phyloP scores from a whole-genome alignment of 2,113 vertebrate genomes.

The Nymphicus hollandicus region DNA sequence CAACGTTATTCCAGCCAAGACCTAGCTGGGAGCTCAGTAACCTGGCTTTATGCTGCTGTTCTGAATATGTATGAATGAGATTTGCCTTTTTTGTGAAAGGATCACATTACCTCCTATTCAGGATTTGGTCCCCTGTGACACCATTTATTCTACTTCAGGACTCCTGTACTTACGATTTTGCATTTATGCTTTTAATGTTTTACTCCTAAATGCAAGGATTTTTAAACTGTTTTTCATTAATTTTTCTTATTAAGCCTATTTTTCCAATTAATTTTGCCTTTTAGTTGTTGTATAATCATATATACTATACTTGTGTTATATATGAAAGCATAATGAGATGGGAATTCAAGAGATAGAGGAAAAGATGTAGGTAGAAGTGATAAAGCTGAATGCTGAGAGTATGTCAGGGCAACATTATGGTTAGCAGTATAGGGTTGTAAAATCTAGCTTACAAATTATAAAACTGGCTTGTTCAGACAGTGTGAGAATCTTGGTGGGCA shows the following conservation, averaged over 20 bases:
- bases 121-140: neutral
- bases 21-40: neutral
- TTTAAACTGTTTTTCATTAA: neutral
- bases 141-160: neutral
- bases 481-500: neutral
- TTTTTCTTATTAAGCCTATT: neutral
- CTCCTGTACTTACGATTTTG: neutral
- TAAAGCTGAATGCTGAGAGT: neutral
- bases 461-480: neutral
- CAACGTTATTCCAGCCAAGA: neutral
- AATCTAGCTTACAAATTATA: neutral
- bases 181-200: neutral
- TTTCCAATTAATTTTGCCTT: neutral
- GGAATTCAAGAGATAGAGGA: neutral
- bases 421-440: neutral
- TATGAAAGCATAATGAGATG: neutral
- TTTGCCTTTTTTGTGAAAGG: neutral
- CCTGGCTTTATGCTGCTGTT: neutral
- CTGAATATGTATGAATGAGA: neutral
- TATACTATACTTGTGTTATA: neutral
- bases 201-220: neutral
- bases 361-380: neutral
- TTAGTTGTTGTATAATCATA: neutral
- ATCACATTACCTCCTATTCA: neutral
- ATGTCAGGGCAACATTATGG: neutral